Evolutionary conservation across 2,113 vertebrate species (phyloP), one percentile per base, ranked within the genome.

Genomic region (Empidonax traillii): DNA sequence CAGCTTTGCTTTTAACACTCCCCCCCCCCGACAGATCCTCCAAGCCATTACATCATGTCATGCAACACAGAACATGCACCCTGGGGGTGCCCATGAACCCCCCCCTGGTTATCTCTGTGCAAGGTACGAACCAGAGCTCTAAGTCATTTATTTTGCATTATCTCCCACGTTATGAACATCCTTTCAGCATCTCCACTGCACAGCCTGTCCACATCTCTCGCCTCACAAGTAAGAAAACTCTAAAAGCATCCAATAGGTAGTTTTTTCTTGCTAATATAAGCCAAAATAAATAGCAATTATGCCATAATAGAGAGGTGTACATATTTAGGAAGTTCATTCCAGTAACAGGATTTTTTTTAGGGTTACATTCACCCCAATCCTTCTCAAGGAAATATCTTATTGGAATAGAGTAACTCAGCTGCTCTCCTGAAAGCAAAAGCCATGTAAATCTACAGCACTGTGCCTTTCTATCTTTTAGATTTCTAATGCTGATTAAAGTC

Each of bases 321-420:
- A 39, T 87, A 58, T 89, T 95, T 72, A 85, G 41, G 22, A 63
- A 82, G 19, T 83, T 93, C 47, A 24, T 88, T 92, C 83, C 71
- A 83, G 63, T 61, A 83, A 85, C 22, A 94, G 59, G 65, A 81
- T 93, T 94, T 97, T 90, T 92, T 91, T 93, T 76, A 66, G 67
- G 77, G 52, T 84, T 91, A 55, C 24, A 16, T 65, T 44, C 31
- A 90, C 14, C 14, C 27, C 51, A 77, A 61, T 6, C 9, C 16
- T 76, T 90, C 92, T 69, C 56, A 79, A 85, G 77, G 68, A 67
- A 90, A 55, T 27, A 49, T 39, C 41, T 85, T 87, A 58, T 25
- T 62, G 58, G 73, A 89, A 77, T 30, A 67, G 31, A 89, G 78
- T 89, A 96, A 91, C 46, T 44, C 17, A 24, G 77, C 59, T 37